Conservation (phyloP, 2,888 invertebrate genomes). For the Heliconius aoede region DNA sequence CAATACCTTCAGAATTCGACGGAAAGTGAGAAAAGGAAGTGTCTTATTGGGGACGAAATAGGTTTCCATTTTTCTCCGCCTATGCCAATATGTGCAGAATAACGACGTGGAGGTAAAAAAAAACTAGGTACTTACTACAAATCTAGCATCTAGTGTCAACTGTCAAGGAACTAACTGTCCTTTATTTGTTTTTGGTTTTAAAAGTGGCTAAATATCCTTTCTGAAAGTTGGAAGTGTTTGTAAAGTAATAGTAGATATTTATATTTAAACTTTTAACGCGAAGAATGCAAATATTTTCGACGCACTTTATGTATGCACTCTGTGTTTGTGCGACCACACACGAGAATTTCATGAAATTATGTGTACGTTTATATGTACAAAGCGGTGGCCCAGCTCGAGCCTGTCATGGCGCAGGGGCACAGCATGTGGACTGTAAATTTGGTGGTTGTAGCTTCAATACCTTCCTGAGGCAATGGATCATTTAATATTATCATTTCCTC, state of each 20-base stretch:
- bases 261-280: not conserved
- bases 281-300: slow-evolving; percentile 8
- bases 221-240: slow-evolving; percentile 6
- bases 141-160: not conserved
- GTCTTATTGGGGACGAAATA: not conserved
- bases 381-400: too few relatives aligned
- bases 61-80: too few relatives aligned
- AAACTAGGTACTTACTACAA: not conserved
- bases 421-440: too few relatives aligned
- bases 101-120: not conserved
- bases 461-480: too few relatives aligned
- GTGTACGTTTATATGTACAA: not conserved
- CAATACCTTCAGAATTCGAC: not conserved
- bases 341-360: not conserved
- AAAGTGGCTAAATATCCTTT: not conserved
- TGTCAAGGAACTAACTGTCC: not conserved
- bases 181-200: not conserved
- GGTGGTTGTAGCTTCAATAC: too few relatives aligned
- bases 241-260: not conserved
- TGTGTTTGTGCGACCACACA: slow-evolving; percentile 1
- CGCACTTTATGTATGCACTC: not conserved
- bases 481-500: too few relatives aligned
- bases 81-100: not conserved
- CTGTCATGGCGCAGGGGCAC: too few relatives aligned
- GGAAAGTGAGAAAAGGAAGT: not conserved